These are phyloP conservation scores for Nettapus auritus DNA, from an alignment of 2,113 vertebrate species.

Conservation along the genomic window DNA sequence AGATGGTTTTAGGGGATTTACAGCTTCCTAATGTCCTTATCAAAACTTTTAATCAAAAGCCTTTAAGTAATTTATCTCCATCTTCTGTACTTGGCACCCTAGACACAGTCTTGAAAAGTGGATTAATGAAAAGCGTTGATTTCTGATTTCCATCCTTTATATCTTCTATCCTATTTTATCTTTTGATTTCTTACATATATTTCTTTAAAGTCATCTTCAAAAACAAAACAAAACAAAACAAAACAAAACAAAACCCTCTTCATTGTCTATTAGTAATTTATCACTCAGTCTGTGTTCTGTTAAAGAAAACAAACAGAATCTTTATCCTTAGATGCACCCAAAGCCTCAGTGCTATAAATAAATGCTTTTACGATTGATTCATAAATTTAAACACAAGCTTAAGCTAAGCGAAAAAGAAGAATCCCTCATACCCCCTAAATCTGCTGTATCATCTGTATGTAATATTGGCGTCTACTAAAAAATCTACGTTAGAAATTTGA, in stretches of 20 bases:
- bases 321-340: not conserved
- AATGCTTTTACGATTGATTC: not conserved
- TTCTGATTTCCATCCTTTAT: not conserved
- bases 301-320: not conserved
- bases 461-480: not conserved
- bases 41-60: slow-evolving; percentile 30
- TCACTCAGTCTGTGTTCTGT: not conserved
- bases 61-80: slow-evolving; percentile 26
- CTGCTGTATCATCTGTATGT: not conserved
- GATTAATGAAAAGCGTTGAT: not conserved
- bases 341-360: not conserved
- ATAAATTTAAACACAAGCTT: not conserved
- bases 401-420: not conserved
- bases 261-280: not conserved
- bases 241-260: not conserved
- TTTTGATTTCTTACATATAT: not conserved
- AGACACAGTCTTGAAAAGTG: not conserved
- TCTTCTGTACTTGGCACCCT: not conserved
- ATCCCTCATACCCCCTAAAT: not conserved
- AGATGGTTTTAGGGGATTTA: not conserved
- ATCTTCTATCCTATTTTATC: not conserved
- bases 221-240: not conserved
- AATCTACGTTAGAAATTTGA: not conserved
- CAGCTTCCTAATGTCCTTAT: slow-evolving; percentile 42
- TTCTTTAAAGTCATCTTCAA: not conserved